Base-by-base conservation (phyloP, 2,888 invertebrate genomes). In the Himalopsyche kuldschensis region DNA sequence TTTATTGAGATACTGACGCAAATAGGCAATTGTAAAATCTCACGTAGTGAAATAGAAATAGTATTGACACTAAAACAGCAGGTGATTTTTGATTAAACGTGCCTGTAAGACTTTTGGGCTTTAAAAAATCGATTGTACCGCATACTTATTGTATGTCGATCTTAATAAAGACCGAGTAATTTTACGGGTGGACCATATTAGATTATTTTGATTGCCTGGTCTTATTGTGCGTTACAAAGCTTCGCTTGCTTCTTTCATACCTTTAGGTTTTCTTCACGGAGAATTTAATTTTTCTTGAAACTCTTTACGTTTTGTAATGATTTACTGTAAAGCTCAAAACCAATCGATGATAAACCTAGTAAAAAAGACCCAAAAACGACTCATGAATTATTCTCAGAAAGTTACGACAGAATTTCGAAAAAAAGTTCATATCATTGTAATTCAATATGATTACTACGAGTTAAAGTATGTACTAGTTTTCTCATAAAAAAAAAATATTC, bases 311-410 rank as follows among this genome's bases (percentile, higher is more conserved):
- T 69, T 69, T 27, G 69, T 69, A 69, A 6, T 11, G 15, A 27
- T 69, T 75, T 27, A n/a, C 47, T 30, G 20, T 82, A 77, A 69
- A 48, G 84, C 78, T 47, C 75, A 82, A 80, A 84, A 75, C 76
- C 80, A 84, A 84, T 84, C 79, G 80, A 76, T 48, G 82, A 30
- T 47, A 82, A 81, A 78, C 81, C 31, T 55, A n/a, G 75, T 75
- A 82, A 82, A 76, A 79, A 80, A n/a, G 27, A 15, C 31, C 48
- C 82, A 76, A 76, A 0, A 63, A 35, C 8, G 32, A 41, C 79
- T 76, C 81, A 81, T 83, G 79, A 83, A 75, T 81, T 80, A 82
- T 82, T 82, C 84, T 35, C n/a, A 69, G 82, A 82, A 84, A 32
- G 55, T 24, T 69, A 69, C 4, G 3, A 75, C 3, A 75, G 11